Evolutionary conservation across 2,888 invertebrate genomes (phyloP), one percentile per base, ranked within the genome.

Genomic region (Lycaena phlaeas): DNA sequence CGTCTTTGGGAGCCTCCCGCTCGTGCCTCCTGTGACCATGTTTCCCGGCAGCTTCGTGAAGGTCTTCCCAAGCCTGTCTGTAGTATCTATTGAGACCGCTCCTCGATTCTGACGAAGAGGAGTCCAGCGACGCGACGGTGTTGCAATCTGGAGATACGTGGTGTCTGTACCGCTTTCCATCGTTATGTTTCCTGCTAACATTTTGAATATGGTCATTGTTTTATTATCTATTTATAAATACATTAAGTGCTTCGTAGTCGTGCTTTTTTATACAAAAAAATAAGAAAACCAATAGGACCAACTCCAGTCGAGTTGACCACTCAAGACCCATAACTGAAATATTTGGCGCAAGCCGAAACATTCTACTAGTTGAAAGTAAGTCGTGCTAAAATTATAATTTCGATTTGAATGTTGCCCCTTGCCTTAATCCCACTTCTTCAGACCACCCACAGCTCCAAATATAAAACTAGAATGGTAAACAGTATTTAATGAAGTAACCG

Each of bases 51-150:
- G 92, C 90, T 67, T 94, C 94, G 67, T 94, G 94, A 2, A 96
- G 87, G 68, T 95, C 95, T 68, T 96, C 95, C 96, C 96, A 96
- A 2, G 96, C 96, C 69, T 95, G 93, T 17, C 94, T 88, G 76
- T 96, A 96, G 75, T 94, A 95, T 51, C 94, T 88, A 68, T 94
- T 95, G 47, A 96, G 86, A 22, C 93, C 93, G 58, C 90, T 89
- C 38, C 93, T 88, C 5, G 93, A 94, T 61, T 94, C 95, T 0
- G 94, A 93, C 38, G 93, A 92, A 38, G 94, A 93, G 38, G 94
- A 94, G 67, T 93, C 95, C 66, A 94, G 92, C 11, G 95, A 95
- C 38, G 94, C 95, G 44, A 95, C 94, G 22, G 95, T 95, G 75
- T 94, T 94, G 82, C 94, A 94, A 74, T 95, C 95, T 25, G 94